Evolutionary conservation across 2,113 vertebrate genomes (phyloP), one percentile per base, ranked within the genome.

Genomic region (Chroicocephalus ridibundus): DNA sequence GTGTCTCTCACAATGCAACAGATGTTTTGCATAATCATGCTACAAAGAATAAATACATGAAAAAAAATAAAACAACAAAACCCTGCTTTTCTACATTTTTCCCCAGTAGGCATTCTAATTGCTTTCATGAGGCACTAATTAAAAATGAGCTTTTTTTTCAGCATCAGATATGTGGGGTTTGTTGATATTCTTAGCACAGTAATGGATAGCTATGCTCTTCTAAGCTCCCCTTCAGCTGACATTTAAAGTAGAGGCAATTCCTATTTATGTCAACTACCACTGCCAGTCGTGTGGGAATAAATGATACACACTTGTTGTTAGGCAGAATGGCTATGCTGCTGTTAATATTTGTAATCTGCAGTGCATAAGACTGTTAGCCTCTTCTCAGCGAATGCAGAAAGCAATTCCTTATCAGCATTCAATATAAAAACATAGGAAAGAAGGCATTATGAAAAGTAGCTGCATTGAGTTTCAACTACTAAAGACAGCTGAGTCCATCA

Each of bases 231-330:
- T 83, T 89, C 58, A 96, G 44, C 4, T 93, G 60, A 94, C 84
- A 91, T 96, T 97, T 90, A 86, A 96, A 97, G 71, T 84, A 97
- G n/a, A 96, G 58, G 87, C 40, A 83, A 84, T 92, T 98, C 93
- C 78, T 64, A 51, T 91, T 92, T 93, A 46, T 92, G 72, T 94
- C 86, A 96, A 79, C 97, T 93, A 84, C 58, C n/a, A 61, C 47
- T 94, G 69, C n/a, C 36, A 97, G 36, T 72, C 29, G 0, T 58
- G 81, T 88, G 88, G 72, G 55, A 96, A 96, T 96, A 96, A 97
- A 97, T 84, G 52, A 95, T 26, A 64, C 36, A 83, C 71, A 54
- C 31, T 90, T 81, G 31, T 94, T 95, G 91, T 89, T 71, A 79
- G 55, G 46, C 20, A 95, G 47, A 89, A 47, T 65, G 52, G 91